Evolutionary conservation across 2,888 invertebrate genomes (phyloP), one percentile per base, ranked within the genome.

Genomic region (Beris chalybata): DNA sequence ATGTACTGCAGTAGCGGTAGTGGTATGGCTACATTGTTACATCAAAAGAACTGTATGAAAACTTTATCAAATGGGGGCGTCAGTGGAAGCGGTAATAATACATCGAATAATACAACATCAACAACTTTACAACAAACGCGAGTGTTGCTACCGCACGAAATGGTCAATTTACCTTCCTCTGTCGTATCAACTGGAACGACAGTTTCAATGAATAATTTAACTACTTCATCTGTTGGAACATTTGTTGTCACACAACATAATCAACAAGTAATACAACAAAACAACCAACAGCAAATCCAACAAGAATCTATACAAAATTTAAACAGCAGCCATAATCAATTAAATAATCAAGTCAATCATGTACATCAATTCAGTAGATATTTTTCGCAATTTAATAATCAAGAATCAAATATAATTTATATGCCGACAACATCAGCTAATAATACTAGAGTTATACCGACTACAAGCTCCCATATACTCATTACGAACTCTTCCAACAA

Each of bases 41-140:
- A 91, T 80, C 91, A 91, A 81, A 89, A 91, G 81, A 91, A 91
- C 85, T 89, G 90, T 82, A 87, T 91, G 80, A 89, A 90, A 83
- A 85, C 87, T 77, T 83, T 90, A 74, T 85, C 87, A 72, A 89
- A 89, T 82, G 87, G 88, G 76, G 68, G 67, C 64, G 70, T 68
- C 65, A 70, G 58, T 64, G 69, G 70, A 53, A 59, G 61, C 32
- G 54, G 57, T 67, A 52, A 64, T 57, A 69, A 65, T 58, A 72
- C 70, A 66, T 65, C 64, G 9, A 65, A 38, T 38, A 56, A 30
- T 30, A 54, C 63, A 52, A 63, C 52, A 65, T 47, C 67, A 65
- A 50, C 44, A 15, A 47, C 65, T 22, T 48, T 66, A 47, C 69
- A 67, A 63, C 67, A 61, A 38, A 69, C 68, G 15, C 73, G 76